Conservation (phyloP, 2,797 vertebrate species). For the Pangasius mekongensis region DNA sequence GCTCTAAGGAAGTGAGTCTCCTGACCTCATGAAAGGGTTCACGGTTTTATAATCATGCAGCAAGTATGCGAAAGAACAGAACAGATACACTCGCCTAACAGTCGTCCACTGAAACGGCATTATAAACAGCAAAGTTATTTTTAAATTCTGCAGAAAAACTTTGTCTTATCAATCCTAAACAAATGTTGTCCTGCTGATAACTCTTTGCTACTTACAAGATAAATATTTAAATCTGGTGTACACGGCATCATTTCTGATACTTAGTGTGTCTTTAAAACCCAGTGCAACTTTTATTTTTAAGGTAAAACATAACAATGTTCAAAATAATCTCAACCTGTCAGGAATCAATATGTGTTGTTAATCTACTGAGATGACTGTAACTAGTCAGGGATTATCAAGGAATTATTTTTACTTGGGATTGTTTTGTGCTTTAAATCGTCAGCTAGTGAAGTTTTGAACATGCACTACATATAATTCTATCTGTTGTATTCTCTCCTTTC, state of each 20-base stretch:
- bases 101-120: background rate
- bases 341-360: background rate
- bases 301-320: background rate
- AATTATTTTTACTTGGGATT: background rate
- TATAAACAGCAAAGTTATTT: background rate
- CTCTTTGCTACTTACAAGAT: background rate
- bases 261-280: background rate
- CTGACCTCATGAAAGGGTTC: background rate
- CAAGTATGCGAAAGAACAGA: background rate
- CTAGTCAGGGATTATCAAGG: background rate
- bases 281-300: no score
- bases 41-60: background rate
- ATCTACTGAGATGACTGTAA: background rate
- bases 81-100: background rate
- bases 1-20: background rate
- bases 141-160: background rate
- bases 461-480: background rate
- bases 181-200: background rate
- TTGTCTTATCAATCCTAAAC: background rate
- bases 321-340: background rate
- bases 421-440: background rate
- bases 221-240: slow-evolving; percentile 19
- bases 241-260: background rate
- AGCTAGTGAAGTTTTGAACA: background rate
- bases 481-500: background rate